Evolutionary conservation across 1,140 invertebrate genomes (phyloP).

Genomic region (Drosophila equinoxialis): DNA sequence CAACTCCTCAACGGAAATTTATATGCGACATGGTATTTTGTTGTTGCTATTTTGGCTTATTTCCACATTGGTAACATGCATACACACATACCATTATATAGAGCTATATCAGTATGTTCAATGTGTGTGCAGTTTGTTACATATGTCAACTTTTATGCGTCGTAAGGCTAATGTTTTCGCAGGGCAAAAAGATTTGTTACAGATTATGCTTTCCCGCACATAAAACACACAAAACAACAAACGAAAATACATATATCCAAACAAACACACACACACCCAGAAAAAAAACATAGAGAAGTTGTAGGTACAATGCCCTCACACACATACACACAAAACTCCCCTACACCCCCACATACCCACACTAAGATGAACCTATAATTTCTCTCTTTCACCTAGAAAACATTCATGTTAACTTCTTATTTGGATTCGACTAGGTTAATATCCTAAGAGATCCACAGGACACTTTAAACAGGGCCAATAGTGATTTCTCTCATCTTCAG

Average conservation of each 20-base stretch:
- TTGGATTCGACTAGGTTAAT: neutral
- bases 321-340: slow-evolving; percentile 29
- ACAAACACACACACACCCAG: slow-evolving; percentile 1
- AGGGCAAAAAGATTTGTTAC: slow-evolving; percentile 72
- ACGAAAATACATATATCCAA: slow-evolving; percentile 9
- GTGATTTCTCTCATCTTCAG: no score
- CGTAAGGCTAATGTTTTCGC: slow-evolving; percentile 73
- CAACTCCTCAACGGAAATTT: slow-evolving; percentile 14
- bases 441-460: neutral
- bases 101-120: slow-evolving; percentile 28
- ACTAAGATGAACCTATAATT: slow-evolving; percentile 33
- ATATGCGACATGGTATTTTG: slow-evolving; percentile 52
- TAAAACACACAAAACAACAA: slow-evolving; percentile 35
- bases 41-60: slow-evolving; percentile 64
- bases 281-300: slow-evolving; percentile 2
- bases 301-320: slow-evolving; percentile 28
- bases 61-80: slow-evolving; percentile 40
- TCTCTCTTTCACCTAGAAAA: slow-evolving; percentile 46
- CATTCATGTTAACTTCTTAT: neutral
- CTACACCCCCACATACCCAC: neutral
- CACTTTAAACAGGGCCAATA: no score
- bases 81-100: slow-evolving; percentile 16
- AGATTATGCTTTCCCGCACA: slow-evolving; percentile 63
- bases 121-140: slow-evolving; percentile 47
- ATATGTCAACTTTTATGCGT: slow-evolving; percentile 72